These are phyloP conservation scores for Hyphantria cunea DNA, from an alignment of 1,140 invertebrate genomes.

Conservation along the genomic window DNA sequence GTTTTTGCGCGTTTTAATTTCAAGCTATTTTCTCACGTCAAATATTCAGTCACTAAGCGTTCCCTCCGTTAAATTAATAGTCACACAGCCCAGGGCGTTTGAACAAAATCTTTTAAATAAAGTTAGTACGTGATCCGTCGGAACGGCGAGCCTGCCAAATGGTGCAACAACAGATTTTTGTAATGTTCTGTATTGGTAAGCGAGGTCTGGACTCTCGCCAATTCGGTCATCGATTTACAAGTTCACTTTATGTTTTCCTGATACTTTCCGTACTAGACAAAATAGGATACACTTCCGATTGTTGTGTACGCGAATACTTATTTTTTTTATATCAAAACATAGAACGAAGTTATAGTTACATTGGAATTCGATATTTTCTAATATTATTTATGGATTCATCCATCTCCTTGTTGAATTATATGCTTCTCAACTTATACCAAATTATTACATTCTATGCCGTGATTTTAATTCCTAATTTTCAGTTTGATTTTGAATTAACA, in stretches of 20 bases:
- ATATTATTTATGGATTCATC: too few relatives aligned
- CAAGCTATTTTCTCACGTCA: conserved; percentile 49
- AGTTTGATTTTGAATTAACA: too few relatives aligned
- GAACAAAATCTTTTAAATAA: conserved; percentile 73
- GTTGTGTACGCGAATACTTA: conserved; percentile 19
- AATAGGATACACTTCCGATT: conserved; percentile 44
- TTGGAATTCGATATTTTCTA: too few relatives aligned
- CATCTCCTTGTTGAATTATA: too few relatives aligned
- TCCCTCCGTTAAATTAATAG: conserved; percentile 62
- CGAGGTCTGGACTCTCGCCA: conserved; percentile 65
- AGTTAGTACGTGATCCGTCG: conserved; percentile 59
- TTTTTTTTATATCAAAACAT: too few relatives aligned
- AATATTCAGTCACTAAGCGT: conserved; percentile 54
- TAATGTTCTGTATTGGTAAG: conserved; percentile 75
- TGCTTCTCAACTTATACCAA: too few relatives aligned
- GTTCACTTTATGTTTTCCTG: conserved; percentile 60
- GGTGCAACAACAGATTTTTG: conserved; percentile 75
- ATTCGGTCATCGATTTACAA: conserved; percentile 76
- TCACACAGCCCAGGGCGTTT: conserved; percentile 57
- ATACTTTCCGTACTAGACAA: conserved; percentile 56
- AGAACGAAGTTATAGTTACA: too few relatives aligned
- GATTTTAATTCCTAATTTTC: too few relatives aligned
- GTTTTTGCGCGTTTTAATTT: too few relatives aligned
- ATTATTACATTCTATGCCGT: too few relatives aligned
- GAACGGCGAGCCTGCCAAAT: conserved; percentile 59